Percentiles rank a stretch among this genome's conserved stretches.
phyloP scores from a whole-genome alignment of 1,140 invertebrate genomes.

The Trichonephila clavata region DNA sequence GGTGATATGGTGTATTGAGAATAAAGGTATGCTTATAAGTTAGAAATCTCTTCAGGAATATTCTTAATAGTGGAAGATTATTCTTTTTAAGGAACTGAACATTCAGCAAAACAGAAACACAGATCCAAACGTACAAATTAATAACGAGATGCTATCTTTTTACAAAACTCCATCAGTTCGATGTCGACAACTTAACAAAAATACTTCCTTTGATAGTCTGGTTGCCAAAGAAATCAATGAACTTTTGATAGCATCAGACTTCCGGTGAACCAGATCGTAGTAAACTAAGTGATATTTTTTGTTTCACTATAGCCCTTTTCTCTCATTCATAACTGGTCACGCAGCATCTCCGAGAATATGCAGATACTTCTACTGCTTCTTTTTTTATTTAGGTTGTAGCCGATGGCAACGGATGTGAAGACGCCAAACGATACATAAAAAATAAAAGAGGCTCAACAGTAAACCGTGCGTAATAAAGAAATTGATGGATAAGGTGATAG shows the following conservation, averaged over 20 bases:
- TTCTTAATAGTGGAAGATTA: too few species aligned
- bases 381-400: slow-evolving; percentile 21
- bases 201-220: neutral
- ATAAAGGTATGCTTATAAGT: too few species aligned
- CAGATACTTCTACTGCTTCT: neutral
- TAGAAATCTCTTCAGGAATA: too few species aligned
- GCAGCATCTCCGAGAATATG: slow-evolving; percentile 37
- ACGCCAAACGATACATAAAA: slow-evolving; percentile 17
- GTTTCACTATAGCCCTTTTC: neutral
- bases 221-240: slow-evolving; percentile 48
- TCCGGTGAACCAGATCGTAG: slow-evolving; percentile 55
- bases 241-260: slow-evolving; percentile 16
- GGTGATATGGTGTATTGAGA: too few species aligned
- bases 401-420: slow-evolving; percentile 63
- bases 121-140: too few species aligned
- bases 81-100: too few species aligned
- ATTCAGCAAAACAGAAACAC: too few species aligned
- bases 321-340: slow-evolving; percentile 58
- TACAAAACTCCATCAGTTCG: too few species aligned
- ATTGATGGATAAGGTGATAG: slow-evolving; percentile 22
- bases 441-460: neutral
- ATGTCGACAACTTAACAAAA: neutral
- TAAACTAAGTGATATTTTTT: slow-evolving; percentile 33
- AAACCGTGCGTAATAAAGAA: slow-evolving; percentile 44
- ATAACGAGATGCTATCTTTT: too few species aligned